Evolutionary conservation across 2,888 invertebrate genomes (phyloP), one percentile per base, ranked within the genome.

Genomic region (Drosophila maculinotata): DNA sequence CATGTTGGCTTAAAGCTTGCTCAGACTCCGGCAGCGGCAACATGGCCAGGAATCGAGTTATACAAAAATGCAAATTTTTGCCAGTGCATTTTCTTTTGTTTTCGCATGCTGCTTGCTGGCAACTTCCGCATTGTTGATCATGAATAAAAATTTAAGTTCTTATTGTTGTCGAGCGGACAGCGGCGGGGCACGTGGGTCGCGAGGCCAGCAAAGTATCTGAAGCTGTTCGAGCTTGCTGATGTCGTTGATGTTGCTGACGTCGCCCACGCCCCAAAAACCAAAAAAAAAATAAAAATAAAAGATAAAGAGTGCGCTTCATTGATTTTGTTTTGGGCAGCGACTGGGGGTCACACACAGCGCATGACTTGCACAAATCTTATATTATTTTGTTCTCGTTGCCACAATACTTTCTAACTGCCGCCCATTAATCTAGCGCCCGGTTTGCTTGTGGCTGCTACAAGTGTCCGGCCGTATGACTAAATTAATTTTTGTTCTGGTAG

Each of bases 81-180:
- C 54, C 64, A 76, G 76, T 72, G 83, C 60, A 82, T 81, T 82
- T 82, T 76, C 67, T 74, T 70, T 88, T 86, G 83, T 83, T 81
- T 84, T 73, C 54, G 47, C 47, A 35, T 28, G 44, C 78, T 59
- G 58, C 23, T 23, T n/a, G 52, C 49, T 47, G 39, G 83, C 71
- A 88, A 80, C 88, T 84, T 84, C 84, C 84, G 84, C 84, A 88
- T 84, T 84, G 88, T 77, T 88, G 88, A 71, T 80, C 88, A 84
- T 84, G 84, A 86, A 84, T 84, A 88, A 86, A 84, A 84, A 77
- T 88, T 83, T 75, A 84, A 86, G 72, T 88, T 88, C 84, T 83
- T 86, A 82, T 85, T 82, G 88, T 83, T 87, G 76, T 53, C 53
- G 47, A 52, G 45, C 38, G 57, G 69, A 41, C 51, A 31, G 15